phyloP scores from a whole-genome alignment of 2,888 invertebrate genomes.

The Caradrina clavipalpis region DNA sequence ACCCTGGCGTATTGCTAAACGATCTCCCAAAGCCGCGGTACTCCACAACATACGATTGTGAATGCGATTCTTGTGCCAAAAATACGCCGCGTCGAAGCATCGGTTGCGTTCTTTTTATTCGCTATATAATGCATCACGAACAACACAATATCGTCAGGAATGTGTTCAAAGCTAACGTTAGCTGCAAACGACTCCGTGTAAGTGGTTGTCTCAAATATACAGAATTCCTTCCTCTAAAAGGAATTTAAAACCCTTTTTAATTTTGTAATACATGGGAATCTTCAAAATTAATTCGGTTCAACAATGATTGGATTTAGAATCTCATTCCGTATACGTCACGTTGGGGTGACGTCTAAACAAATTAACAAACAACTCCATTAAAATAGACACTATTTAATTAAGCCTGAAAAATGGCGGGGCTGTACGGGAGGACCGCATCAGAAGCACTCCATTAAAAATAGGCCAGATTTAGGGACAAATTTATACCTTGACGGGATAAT shows the following conservation, averaged over 20 bases:
- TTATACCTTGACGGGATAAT: conserved; percentile 65
- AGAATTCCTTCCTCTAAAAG: conserved; percentile 35
- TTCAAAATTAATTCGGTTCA: conserved; percentile 44
- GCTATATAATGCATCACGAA: conserved; percentile 62
- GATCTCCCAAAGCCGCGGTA: conserved; percentile 53
- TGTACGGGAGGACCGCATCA: conserved; percentile 49
- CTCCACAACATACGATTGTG: conserved; percentile 55
- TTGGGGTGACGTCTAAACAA: conserved; percentile 61
- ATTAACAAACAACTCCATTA: conserved; percentile 61
- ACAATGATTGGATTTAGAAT: conserved; percentile 54
- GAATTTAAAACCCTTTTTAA: conserved; percentile 48
- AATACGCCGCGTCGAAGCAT: conserved; percentile 58
- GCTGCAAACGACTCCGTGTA: conserved; percentile 41
- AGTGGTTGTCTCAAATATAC: conserved; percentile 34
- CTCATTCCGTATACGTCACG: conserved; percentile 58
- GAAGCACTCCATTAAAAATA: conserved; percentile 70
- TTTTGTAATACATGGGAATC: conserved; percentile 41
- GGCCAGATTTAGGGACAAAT: conserved; percentile 65
- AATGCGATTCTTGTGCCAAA: conserved; percentile 64
- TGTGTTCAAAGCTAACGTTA: conserved; percentile 40
- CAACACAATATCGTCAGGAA: conserved; percentile 57
- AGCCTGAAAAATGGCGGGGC: conserved; percentile 70
- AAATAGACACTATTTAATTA: conserved; percentile 72
- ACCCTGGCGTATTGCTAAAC: conserved; percentile 59
- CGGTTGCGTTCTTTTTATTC: conserved; percentile 54